Percentiles rank a stretch among this genome's conserved stretches.
phyloP scores from a whole-genome alignment of 2,113 vertebrate genomes.

The Marmota flaviventris region DNA sequence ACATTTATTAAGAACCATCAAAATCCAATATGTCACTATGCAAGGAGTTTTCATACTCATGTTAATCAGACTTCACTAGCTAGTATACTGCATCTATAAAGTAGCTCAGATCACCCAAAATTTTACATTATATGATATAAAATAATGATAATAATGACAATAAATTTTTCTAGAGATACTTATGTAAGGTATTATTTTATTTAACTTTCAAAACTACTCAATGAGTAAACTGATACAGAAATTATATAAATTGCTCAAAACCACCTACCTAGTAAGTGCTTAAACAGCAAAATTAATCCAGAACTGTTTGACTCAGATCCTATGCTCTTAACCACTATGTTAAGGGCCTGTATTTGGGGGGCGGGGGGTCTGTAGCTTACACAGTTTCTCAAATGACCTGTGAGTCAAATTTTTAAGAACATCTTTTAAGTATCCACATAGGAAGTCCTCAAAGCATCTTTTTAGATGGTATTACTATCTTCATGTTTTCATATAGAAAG shows the following conservation, averaged over 20 bases:
- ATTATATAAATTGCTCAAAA: neutral
- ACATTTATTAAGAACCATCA: neutral
- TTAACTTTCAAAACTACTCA: conserved; percentile 45
- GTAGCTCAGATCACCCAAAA: neutral
- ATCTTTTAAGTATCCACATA: neutral
- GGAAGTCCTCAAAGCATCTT: neutral
- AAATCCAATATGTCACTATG: neutral
- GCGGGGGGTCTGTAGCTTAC: neutral
- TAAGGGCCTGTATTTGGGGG: neutral
- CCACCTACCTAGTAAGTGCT: neutral
- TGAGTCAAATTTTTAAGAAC: neutral
- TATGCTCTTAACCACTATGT: neutral
- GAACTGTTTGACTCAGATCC: neutral
- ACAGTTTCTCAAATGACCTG: neutral
- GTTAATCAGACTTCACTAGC: neutral
- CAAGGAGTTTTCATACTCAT: neutral
- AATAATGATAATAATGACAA: neutral
- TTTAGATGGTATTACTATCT: neutral
- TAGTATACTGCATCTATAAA: neutral
- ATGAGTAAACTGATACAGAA: conserved; percentile 13
- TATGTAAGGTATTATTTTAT: neutral
- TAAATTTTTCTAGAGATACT: conserved; percentile 18
- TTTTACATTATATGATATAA: neutral
- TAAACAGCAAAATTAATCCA: neutral
- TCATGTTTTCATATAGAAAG: neutral